These are phyloP conservation scores for Mythimna vitellina DNA, from an alignment of 2,888 invertebrate genomes.

Conservation along the genomic window DNA sequence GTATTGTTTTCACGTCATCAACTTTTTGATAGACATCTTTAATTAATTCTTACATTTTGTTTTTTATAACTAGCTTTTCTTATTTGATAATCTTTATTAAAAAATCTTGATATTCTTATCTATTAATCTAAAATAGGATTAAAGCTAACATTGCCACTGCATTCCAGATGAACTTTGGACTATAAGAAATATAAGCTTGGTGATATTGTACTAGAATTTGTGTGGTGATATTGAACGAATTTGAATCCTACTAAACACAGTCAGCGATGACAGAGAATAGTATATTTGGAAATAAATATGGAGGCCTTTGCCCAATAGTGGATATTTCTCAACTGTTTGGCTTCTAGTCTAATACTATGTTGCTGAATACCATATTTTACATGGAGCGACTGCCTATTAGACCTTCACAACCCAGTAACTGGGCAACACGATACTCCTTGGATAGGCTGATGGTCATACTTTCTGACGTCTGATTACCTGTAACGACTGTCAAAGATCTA, in stretches of 20 bases:
- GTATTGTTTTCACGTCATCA: conserved; percentile 26
- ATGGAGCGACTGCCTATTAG: too few species aligned
- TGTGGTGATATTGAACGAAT: too few species aligned
- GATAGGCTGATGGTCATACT: too few species aligned
- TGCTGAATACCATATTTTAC: too few species aligned
- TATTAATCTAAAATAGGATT: background rate
- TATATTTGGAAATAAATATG: background rate
- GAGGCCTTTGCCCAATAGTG: background rate
- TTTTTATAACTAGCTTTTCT: background rate
- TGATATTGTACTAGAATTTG: too few species aligned
- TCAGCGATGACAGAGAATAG: background rate
- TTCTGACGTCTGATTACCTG: too few species aligned
- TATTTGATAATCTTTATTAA: background rate
- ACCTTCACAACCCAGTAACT: too few species aligned
- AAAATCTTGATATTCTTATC: background rate
- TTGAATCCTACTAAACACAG: background rate
- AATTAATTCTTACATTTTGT: conserved; percentile 1
- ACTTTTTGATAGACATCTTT: conserved; percentile 25
- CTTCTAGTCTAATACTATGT: too few species aligned
- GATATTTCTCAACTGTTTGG: too few species aligned
- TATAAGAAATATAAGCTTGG: background rate
- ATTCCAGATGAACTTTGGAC: background rate
- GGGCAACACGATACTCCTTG: too few species aligned
- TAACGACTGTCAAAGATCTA: too few species aligned
- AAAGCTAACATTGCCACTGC: background rate